Evolutionary conservation across 2,797 vertebrate species (phyloP).

Genomic region (Synaphobranchus kaupii): DNA sequence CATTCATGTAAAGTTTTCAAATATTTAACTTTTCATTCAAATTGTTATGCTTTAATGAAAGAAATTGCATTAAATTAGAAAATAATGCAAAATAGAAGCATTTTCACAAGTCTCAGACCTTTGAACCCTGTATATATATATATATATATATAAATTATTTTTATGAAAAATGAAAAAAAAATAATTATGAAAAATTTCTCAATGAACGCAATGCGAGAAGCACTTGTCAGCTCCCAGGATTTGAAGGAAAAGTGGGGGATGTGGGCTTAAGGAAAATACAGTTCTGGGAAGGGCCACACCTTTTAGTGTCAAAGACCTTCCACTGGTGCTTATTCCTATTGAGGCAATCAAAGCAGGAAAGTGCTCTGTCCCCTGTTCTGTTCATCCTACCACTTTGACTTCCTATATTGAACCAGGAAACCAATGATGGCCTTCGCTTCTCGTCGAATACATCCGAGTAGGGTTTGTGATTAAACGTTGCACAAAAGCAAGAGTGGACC

Average conservation of each 20-base stretch:
- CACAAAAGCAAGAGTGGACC: neutral
- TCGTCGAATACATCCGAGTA: constrained; percentile 5
- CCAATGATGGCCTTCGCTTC: neutral
- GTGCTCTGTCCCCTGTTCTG: neutral
- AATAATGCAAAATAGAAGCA: too few species aligned
- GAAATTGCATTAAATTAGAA: too few species aligned
- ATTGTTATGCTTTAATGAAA: too few species aligned
- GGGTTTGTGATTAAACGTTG: neutral
- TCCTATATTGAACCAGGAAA: neutral
- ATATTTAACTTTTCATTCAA: too few species aligned
- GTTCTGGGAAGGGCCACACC: constrained; percentile 2
- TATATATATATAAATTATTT: neutral
- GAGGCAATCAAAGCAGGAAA: constrained; percentile 18
- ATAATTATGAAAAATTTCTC: too few species aligned
- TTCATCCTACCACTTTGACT: constrained; percentile 9
- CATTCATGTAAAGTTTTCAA: too few species aligned
- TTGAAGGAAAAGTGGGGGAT: neutral
- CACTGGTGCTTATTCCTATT: neutral
- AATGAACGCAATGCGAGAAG: neutral
- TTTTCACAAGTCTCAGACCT: too few species aligned
- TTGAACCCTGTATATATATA: too few species aligned
- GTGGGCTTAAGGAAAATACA: constrained; percentile 12
- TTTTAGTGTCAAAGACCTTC: constrained; percentile 19
- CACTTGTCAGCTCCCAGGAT: neutral
- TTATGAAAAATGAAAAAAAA: too few species aligned